Evolutionary conservation across 2,797 vertebrate genomes (phyloP).

Genomic region (Halcyon leucocephala): DNA sequence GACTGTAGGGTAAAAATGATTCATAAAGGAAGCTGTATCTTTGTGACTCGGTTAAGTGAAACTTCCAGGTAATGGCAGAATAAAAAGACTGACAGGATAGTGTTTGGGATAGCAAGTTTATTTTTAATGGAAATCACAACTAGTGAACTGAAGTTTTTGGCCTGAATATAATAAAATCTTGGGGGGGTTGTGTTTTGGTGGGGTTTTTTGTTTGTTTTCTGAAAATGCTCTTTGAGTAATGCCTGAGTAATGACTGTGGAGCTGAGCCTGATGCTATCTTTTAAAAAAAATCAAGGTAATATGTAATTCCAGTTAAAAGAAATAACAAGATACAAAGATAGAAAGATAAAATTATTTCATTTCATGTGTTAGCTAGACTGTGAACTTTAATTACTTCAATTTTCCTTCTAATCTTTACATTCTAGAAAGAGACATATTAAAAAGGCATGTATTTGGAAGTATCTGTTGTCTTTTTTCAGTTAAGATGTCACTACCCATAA

Average conservation of each 20-base stretch:
- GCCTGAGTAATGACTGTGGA: background rate
- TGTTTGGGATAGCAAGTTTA: background rate
- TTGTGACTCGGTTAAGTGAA: background rate
- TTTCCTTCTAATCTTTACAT: background rate
- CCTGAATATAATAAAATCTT: background rate
- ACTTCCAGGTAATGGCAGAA: background rate
- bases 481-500: background rate
- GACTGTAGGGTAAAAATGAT: background rate
- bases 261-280: background rate
- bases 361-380: background rate
- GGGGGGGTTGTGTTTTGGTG: no score
- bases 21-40: background rate
- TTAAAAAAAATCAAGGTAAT: background rate
- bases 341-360: background rate
- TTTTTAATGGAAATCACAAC: background rate
- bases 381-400: background rate
- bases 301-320: background rate
- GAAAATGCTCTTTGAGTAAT: background rate
- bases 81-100: background rate
- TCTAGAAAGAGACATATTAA: background rate
- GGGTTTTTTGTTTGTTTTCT: background rate
- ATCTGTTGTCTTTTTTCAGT: background rate
- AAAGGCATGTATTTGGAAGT: background rate
- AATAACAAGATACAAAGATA: background rate
- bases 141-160: background rate